These are phyloP conservation scores for Oreotrochilus melanogaster DNA, from an alignment of 2,113 vertebrate genomes.

Conservation along the genomic window DNA sequence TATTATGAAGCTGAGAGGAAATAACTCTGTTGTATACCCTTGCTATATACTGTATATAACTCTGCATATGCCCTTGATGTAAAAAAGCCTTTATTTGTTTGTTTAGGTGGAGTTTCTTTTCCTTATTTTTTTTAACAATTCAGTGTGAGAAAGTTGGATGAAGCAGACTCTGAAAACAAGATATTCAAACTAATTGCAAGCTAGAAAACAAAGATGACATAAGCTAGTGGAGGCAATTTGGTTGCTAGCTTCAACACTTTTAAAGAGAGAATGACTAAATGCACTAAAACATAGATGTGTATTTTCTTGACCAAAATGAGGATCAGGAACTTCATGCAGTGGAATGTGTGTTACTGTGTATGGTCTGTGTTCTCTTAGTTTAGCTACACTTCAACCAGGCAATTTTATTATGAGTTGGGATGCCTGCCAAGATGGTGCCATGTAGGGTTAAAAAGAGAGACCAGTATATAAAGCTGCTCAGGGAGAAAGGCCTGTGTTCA, in stretches of 20 bases:
- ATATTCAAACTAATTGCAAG: neutral
- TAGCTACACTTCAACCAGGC: neutral
- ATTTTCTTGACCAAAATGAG: slow-evolving; percentile 17
- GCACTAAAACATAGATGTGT: neutral
- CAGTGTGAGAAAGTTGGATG: neutral
- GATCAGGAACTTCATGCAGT: neutral
- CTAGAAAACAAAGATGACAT: slow-evolving; percentile 9
- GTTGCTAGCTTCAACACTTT: neutral
- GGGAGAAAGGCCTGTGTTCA: neutral
- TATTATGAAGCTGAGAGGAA: neutral
- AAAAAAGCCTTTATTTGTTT: neutral
- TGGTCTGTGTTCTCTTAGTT: neutral
- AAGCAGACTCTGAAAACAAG: neutral
- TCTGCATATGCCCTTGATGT: neutral
- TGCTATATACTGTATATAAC: too few relatives aligned
- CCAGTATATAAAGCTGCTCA: neutral
- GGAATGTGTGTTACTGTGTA: neutral
- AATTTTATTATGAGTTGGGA: neutral
- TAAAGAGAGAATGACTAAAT: neutral
- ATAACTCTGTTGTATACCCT: neutral
- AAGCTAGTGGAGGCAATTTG: neutral
- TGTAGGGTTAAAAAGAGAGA: slow-evolving; percentile 35
- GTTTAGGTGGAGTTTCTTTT: neutral
- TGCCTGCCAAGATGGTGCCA: slow-evolving; percentile 13
- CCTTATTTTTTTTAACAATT: neutral